Base-by-base conservation (phyloP, 2,113 vertebrate species). In the Halichoerus grypus region DNA sequence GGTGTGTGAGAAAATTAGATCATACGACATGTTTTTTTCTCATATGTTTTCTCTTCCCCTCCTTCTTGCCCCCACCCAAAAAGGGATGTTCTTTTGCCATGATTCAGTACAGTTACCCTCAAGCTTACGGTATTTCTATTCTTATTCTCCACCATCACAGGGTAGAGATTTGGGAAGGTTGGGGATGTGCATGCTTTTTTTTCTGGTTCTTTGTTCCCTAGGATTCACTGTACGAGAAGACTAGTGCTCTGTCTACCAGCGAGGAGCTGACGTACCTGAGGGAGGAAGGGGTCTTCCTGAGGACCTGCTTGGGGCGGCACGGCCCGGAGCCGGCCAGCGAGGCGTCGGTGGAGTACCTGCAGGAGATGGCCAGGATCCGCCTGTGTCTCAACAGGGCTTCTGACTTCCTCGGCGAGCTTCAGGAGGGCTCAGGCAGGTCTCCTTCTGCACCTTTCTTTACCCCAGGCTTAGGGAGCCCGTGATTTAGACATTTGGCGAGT, bases 221-320 rank as follows among this genome's bases (percentile, higher is more conserved):
- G 99, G 99, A 99, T 88, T 99, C 99, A 0, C 99, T 99, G 95
- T 99, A 98, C 74, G 99, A 99, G 88, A 99, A 98, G 96, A 98
- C 95, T 13, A 99, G 99, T 90, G 98, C 98, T 79, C 98, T 97
- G 65, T 98, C 98, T 12, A 69, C 4, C 5, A 83, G 31, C 1
- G 97, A 98, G 18, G 94, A 82, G 7, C 61, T 76, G 10, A n/a
- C 10, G 7, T 93, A 63, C 19, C 94, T 99, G 76, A 87, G 36
- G 19, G 96, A 98, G 7, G 98, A 98, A 10, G 96, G 22, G 0
- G 90, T 92, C 16, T 99, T 99, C 94, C 98, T 99, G n/a, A 94
- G 84, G 49, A 96, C 7, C 2, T 98, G 91, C 16, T 19, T 0
- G 0, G 39, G 12, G 3, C 18, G 1, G 2, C 57, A 1, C 4